A percentile compares a stretch with the other conserved stretches of the same genome.
Conservation (phyloP, 1,140 invertebrate species). For the Chlorops oryzae region DNA sequence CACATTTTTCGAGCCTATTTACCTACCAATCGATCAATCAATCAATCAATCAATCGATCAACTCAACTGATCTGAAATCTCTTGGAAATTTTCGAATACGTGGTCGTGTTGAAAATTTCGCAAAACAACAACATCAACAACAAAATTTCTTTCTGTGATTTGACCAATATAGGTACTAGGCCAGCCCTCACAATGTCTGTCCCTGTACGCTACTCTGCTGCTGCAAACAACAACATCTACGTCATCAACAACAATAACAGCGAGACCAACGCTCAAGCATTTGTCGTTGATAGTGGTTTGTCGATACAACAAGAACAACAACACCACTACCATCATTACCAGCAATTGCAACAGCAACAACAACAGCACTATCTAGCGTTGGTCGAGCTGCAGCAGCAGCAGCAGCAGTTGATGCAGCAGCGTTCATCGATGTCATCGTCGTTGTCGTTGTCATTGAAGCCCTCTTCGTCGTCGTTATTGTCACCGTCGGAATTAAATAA, state of each 20-base stretch:
- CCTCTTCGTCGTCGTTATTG: conserved; percentile 26
- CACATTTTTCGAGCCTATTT: too few relatives aligned
- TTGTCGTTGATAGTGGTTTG: conserved; percentile 46
- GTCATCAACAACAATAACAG: too few relatives aligned
- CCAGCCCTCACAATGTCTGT: conserved; percentile 50
- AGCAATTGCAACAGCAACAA: conserved; percentile 17
- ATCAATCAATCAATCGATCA: too few relatives aligned
- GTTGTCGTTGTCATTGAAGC: conserved; percentile 32
- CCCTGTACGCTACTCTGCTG: conserved; percentile 49
- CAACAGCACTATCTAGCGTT: conserved; percentile 13
- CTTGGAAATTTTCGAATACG: too few relatives aligned
- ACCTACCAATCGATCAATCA: too few relatives aligned
- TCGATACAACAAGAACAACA: conserved; percentile 39
- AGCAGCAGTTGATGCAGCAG: conserved; percentile 45
- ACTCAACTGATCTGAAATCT: too few relatives aligned
- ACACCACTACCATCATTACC: conserved; percentile 32
- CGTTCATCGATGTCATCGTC: conserved; percentile 45
- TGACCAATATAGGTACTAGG: conserved; percentile 45
- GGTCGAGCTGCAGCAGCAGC: conserved; percentile 32
- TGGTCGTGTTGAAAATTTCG: too few relatives aligned
- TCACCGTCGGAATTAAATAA: conserved; percentile 28
- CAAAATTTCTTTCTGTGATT: too few relatives aligned
- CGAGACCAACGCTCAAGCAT: too few relatives aligned
- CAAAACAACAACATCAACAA: too few relatives aligned
- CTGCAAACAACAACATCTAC: conserved; percentile 47